These are phyloP conservation scores for Melanostigma gelatinosum DNA, from an alignment of 2,113 vertebrate genomes.

Conservation along the genomic window DNA sequence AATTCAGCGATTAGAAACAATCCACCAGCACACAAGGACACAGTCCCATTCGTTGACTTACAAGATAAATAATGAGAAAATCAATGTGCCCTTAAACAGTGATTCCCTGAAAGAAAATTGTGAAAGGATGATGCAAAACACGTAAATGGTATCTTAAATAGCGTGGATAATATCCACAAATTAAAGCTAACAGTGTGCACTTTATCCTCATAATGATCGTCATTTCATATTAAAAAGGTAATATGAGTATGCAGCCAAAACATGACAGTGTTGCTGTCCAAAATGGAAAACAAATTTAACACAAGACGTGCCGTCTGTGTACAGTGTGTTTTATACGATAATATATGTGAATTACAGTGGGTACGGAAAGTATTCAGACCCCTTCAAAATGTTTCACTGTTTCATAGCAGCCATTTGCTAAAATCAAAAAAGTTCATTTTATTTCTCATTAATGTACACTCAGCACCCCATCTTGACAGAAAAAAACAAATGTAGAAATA, in stretches of 20 bases:
- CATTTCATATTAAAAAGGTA: constrained; percentile 47
- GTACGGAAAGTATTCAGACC: no score
- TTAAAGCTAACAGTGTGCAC: constrained; percentile 48
- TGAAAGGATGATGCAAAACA: constrained; percentile 4
- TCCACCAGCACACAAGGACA: background rate
- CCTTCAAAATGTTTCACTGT: no score
- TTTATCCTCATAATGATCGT: constrained; percentile 55
- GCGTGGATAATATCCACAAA: constrained; percentile 31
- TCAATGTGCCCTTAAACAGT: constrained; percentile 15
- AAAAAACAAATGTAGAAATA: no score
- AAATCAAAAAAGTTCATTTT: no score
- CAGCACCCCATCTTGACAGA: no score
- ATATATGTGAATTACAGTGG: background rate
- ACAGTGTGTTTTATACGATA: background rate
- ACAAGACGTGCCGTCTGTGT: constrained; percentile 1
- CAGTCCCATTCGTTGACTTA: background rate
- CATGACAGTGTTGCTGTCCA: constrained; percentile 10
- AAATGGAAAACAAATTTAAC: constrained; percentile 18
- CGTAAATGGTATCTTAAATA: constrained; percentile 1
- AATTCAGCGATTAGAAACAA: background rate
- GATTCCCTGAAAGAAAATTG: background rate
- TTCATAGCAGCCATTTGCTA: no score
- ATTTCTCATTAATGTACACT: no score
- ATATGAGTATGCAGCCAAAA: constrained; percentile 33
- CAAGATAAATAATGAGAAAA: constrained; percentile 14